Conservation (phyloP, 2,888 invertebrate genomes). For the Plagodis pulveraria region DNA sequence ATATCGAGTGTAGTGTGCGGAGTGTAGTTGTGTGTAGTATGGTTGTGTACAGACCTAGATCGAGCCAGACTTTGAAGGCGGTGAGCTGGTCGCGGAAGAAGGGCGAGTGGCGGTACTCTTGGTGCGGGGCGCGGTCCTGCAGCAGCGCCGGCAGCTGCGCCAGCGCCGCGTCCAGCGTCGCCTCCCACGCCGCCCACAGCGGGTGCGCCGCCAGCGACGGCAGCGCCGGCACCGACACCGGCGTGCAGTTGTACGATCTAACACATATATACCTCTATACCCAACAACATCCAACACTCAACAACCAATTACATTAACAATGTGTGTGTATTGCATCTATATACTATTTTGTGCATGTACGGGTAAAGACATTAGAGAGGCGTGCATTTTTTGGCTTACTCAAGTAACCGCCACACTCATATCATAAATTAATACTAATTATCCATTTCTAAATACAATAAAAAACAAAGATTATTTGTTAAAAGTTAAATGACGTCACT, state of each 20-base stretch:
- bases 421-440: too few relatives aligned
- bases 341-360: too few relatives aligned
- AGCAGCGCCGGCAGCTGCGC: slow-evolving; percentile 94
- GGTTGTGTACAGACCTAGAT: slow-evolving; percentile 87
- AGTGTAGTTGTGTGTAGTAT: slow-evolving; percentile 81
- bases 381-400: too few relatives aligned
- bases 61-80: slow-evolving; percentile 94
- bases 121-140: slow-evolving; percentile 76
- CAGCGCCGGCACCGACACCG: slow-evolving; percentile 96
- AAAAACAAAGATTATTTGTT: too few relatives aligned
- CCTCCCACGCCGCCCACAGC: slow-evolving; percentile 99
- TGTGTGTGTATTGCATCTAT: too few relatives aligned
- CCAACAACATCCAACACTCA: too few relatives aligned
- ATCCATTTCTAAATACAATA: too few relatives aligned
- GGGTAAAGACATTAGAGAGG: too few relatives aligned
- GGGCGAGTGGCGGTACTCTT: slow-evolving; percentile 89
- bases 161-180: slow-evolving; percentile 96
- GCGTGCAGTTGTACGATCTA: slow-evolving; percentile 97
- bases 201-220: slow-evolving; percentile 96
- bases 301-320: too few relatives aligned
- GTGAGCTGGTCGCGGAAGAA: slow-evolving; percentile 99
- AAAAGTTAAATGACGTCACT: too few relatives aligned
- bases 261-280: too few relatives aligned
- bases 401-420: too few relatives aligned
- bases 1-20: background rate